Conservation (phyloP, 2,797 vertebrate species). For the Neosalanx taihuensis region DNA sequence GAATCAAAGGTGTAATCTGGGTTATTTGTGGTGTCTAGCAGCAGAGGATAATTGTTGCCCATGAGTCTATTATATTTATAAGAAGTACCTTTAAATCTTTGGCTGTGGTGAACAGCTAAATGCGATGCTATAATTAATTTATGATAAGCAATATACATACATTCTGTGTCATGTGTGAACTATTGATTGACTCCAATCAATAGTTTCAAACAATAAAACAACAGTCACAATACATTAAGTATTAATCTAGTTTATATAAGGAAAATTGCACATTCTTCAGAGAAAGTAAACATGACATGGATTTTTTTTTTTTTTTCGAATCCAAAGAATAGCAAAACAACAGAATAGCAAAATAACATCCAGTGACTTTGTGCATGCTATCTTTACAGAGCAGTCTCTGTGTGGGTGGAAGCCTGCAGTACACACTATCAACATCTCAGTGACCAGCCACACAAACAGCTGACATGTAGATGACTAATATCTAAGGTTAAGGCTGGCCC, state of each 20-base stretch:
- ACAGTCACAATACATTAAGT: neutral
- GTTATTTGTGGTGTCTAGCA: too few species aligned
- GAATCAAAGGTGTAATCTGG: too few species aligned
- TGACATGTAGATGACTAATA: neutral
- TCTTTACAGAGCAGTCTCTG: neutral
- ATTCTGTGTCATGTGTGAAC: too few species aligned
- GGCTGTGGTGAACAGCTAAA: too few species aligned
- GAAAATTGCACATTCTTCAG: neutral
- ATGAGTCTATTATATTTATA: too few species aligned
- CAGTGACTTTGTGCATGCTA: neutral
- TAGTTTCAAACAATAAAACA: neutral
- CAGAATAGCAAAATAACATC: conserved; percentile 9
- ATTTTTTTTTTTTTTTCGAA: neutral
- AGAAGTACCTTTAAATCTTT: too few species aligned
- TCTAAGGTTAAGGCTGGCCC: neutral
- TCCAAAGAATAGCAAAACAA: neutral
- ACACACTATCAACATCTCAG: conserved; percentile 48
- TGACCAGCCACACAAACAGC: conserved; percentile 55
- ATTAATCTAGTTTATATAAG: conserved; percentile 10
- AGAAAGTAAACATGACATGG: conserved; percentile 2
- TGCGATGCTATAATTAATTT: neutral
- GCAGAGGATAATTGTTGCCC: too few species aligned
- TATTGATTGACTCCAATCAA: too few species aligned
- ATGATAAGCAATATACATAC: neutral
- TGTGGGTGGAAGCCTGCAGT: conserved; percentile 15